Conservation (phyloP, 2,888 invertebrate genomes). For the Hoplodrina blanda region DNA sequence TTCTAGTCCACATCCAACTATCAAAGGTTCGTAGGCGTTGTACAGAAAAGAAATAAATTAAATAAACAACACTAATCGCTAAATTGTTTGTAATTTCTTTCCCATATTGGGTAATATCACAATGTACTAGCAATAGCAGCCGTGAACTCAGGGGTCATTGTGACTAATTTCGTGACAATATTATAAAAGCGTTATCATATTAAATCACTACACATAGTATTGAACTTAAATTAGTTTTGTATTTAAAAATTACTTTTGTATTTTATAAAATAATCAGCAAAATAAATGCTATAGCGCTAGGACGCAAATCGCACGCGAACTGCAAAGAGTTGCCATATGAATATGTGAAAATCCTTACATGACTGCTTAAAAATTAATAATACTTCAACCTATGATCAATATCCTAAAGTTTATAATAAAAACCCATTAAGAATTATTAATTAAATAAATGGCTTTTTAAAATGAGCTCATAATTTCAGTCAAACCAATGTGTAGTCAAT, state of each 20-base stretch:
- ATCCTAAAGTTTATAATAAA: too few species aligned
- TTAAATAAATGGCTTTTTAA: too few species aligned
- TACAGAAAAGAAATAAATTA: slow-evolving; percentile 56
- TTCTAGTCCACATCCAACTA: slow-evolving; percentile 55
- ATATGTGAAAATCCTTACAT: neutral
- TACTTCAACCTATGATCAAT: neutral
- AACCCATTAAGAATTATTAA: too few species aligned
- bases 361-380: neutral
- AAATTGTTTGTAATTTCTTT: slow-evolving; percentile 80
- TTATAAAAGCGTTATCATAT: slow-evolving; percentile 46
- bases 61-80: slow-evolving; percentile 67
- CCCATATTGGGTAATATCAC: slow-evolving; percentile 83
- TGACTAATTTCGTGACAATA: slow-evolving; percentile 72
- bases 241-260: slow-evolving; percentile 57
- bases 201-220: slow-evolving; percentile 60
- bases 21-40: slow-evolving; percentile 41
- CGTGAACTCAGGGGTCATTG: slow-evolving; percentile 84
- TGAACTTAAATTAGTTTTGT: slow-evolving; percentile 47
- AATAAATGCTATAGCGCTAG: slow-evolving; percentile 74
- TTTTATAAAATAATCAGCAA: slow-evolving; percentile 70
- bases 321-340: slow-evolving; percentile 66
- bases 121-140: slow-evolving; percentile 82
- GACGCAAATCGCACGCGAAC: slow-evolving; percentile 88
- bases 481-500: neutral
- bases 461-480: neutral